These are phyloP conservation scores for Conus canariensis DNA, from an alignment of 2,888 invertebrate species.

Conservation along the genomic window DNA sequence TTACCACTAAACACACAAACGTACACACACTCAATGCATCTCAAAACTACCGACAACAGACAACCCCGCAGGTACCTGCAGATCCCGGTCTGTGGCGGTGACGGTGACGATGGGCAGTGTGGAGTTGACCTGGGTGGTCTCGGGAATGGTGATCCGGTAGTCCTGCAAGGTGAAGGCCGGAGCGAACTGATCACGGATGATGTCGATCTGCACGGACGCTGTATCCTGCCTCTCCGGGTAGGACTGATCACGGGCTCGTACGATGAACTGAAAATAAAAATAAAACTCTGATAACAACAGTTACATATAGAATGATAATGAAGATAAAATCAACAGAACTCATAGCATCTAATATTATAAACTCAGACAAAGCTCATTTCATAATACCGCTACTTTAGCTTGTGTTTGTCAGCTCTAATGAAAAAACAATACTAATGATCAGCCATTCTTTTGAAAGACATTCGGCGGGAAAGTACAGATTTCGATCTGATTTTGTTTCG, in stretches of 20 bases:
- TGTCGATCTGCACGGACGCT: constrained; percentile 60
- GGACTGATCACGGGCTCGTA: constrained; percentile 57
- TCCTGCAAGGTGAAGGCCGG: constrained; percentile 51
- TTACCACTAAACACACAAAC: too few relatives aligned
- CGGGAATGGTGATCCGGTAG: constrained; percentile 53
- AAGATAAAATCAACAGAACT: too few relatives aligned
- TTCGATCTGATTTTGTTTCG: too few relatives aligned
- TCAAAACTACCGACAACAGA: not conserved
- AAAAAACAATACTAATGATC: too few relatives aligned
- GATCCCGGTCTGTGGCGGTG: constrained; percentile 57
- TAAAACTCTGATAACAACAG: not conserved
- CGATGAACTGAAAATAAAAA: constrained; percentile 51
- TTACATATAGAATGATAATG: too few relatives aligned
- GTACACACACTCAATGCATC: not conserved
- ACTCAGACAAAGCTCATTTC: not conserved
- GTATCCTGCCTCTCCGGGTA: constrained; percentile 62
- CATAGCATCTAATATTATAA: too few relatives aligned
- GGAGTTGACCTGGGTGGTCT: constrained; percentile 52
- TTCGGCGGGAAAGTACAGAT: too few relatives aligned
- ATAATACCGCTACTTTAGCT: too few relatives aligned
- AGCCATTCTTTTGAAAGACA: too few relatives aligned
- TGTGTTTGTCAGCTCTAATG: too few relatives aligned
- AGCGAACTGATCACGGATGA: constrained; percentile 56
- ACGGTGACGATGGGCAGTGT: constrained; percentile 53
- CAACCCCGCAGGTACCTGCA: constrained; percentile 44